phyloP scores from a whole-genome alignment of 2,888 invertebrate genomes.

The Malthinus flaveolus region DNA sequence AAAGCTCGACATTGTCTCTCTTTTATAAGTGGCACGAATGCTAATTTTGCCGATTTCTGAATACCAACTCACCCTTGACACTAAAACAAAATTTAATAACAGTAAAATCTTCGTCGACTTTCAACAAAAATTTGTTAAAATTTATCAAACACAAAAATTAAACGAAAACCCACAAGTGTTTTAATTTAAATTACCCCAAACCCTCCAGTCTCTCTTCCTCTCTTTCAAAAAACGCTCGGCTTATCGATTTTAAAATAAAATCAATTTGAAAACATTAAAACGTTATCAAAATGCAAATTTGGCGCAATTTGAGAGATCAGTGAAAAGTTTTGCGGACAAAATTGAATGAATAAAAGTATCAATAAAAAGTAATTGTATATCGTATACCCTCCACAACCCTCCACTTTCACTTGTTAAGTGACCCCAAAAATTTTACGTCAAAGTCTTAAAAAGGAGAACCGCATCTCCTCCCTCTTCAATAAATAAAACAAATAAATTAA shows the following conservation, averaged over 20 bases:
- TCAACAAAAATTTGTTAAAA: neutral
- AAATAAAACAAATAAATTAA: neutral
- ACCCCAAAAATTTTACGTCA: conserved; percentile 19
- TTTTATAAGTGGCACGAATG: conserved; percentile 30
- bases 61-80: conserved; percentile 14
- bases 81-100: conserved; percentile 9
- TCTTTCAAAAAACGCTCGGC: neutral
- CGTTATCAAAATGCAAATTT: conserved; percentile 42
- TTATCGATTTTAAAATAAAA: conserved; percentile 22
- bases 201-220: neutral
- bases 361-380: conserved; percentile 35
- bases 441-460: conserved; percentile 10
- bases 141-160: too few species aligned
- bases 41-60: conserved; percentile 26
- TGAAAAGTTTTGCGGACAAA: conserved; percentile 33
- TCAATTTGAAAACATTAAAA: conserved; percentile 40
- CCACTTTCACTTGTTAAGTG: conserved; percentile 11
- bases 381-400: conserved; percentile 21
- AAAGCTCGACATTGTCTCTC: conserved; percentile 29
- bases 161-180: too few species aligned
- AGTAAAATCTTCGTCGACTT: conserved; percentile 10
- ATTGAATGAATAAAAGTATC: conserved; percentile 35
- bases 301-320: conserved; percentile 39
- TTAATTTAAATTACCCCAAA: too few species aligned
- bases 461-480: conserved; percentile 10